phyloP scores from a whole-genome alignment of 2,888 invertebrate species.

The Megamerina dolium region DNA sequence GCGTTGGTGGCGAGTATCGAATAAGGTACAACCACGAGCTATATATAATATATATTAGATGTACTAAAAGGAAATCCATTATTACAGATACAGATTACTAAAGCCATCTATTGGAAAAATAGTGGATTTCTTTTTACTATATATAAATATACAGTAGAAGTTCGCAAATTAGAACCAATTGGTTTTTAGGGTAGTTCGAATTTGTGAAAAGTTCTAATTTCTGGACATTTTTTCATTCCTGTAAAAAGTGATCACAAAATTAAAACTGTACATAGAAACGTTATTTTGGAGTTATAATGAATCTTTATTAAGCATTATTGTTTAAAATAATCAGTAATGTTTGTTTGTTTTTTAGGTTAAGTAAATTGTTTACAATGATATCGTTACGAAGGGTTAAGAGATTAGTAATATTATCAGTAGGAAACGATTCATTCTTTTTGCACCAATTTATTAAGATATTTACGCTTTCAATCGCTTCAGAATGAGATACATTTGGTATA shows the following conservation, averaged over 20 bases:
- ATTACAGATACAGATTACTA: too few species aligned
- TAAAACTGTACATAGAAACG: background rate
- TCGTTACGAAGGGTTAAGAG: constrained; percentile 7
- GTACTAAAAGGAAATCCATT: too few species aligned
- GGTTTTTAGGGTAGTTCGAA: constrained; percentile 1
- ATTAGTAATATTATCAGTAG: constrained; percentile 2
- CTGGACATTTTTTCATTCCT: background rate
- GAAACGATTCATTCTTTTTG: constrained; percentile 6
- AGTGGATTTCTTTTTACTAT: too few species aligned
- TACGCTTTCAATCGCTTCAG: background rate
- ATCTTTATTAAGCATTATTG: constrained; percentile 4
- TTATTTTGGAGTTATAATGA: constrained; percentile 1
- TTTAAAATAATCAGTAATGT: constrained; percentile 3
- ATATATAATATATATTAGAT: too few species aligned
- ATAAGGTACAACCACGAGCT: too few species aligned
- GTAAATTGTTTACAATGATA: constrained; percentile 8
- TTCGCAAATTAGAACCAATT: constrained; percentile 24
- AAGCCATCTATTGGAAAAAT: too few species aligned
- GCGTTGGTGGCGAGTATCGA: too few species aligned
- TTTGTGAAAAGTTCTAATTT: constrained; percentile 3
- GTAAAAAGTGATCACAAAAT: background rate
- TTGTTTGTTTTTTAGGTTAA: constrained; percentile 7
- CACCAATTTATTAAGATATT: constrained; percentile 4
- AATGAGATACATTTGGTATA: background rate
- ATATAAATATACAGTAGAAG: background rate